Conservation (phyloP, 2,888 invertebrate genomes). For the Trichopria drosophilae region DNA sequence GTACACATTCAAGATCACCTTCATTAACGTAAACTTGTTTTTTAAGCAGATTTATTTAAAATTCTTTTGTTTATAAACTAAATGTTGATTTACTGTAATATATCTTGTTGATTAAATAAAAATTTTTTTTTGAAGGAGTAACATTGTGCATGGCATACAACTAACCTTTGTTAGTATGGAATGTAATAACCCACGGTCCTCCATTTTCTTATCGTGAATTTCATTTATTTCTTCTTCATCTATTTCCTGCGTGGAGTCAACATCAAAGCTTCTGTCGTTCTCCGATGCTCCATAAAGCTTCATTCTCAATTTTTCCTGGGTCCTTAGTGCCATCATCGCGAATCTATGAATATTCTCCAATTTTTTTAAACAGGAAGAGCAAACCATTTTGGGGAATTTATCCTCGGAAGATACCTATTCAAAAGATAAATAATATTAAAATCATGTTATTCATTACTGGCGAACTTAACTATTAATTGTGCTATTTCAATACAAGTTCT, state of each 20-base stretch:
- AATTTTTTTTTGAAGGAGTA: too few species aligned
- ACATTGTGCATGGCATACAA: conserved; percentile 9
- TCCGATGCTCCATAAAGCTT: conserved; percentile 12
- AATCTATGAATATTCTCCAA: conserved; percentile 70
- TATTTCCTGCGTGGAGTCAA: conserved; percentile 35
- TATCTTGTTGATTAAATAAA: too few species aligned
- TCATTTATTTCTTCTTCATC: conserved; percentile 45
- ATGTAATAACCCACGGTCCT: conserved; percentile 61
- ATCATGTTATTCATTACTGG: too few species aligned
- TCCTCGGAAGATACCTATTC: conserved; percentile 68
- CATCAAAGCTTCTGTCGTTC: conserved; percentile 7
- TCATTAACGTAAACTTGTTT: too few species aligned
- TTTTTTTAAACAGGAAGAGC: conserved; percentile 67
- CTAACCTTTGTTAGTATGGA: conserved; percentile 63
- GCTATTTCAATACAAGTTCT: too few species aligned
- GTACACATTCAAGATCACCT: too few species aligned
- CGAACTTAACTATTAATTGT: too few species aligned
- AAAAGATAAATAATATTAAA: too few species aligned
- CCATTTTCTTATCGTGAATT: conserved; percentile 54
- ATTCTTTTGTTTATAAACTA: too few species aligned
- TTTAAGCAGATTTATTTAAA: too few species aligned
- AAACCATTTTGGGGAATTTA: conserved; percentile 71
- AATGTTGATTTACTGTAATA: too few species aligned
- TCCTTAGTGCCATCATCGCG: conserved; percentile 67
- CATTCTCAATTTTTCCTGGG: conserved; percentile 65